phyloP scores from a whole-genome alignment of 2,797 vertebrate species.

The Intellagama lesueurii region DNA sequence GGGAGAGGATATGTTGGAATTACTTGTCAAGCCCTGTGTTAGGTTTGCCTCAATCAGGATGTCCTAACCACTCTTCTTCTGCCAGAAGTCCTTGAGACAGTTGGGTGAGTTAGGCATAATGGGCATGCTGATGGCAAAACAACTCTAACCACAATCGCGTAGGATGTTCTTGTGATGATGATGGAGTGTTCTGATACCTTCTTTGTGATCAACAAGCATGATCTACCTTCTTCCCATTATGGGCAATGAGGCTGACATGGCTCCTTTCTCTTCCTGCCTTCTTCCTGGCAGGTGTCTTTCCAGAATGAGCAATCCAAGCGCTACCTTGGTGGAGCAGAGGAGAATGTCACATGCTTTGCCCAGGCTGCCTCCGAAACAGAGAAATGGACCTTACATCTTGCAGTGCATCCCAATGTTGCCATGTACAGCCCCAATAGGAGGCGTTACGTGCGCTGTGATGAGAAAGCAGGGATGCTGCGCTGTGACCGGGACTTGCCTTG shows the following conservation, averaged over 20 bases:
- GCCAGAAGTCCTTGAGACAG: neutral
- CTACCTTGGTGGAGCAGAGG: slow-evolving; percentile 55
- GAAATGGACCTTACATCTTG: slow-evolving; percentile 54
- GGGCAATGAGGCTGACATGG: neutral
- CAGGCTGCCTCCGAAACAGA: slow-evolving; percentile 45
- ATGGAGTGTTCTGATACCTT: neutral
- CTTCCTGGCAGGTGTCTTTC: slow-evolving; percentile 44
- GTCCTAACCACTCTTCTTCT: neutral
- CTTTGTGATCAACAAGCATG: neutral
- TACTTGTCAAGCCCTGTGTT: neutral
- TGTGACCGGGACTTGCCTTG: slow-evolving; percentile 53
- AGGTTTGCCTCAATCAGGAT: neutral
- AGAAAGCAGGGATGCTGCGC: neutral
- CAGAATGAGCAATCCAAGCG: slow-evolving; percentile 54
- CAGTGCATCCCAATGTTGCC: slow-evolving; percentile 49
- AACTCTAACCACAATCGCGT: neutral
- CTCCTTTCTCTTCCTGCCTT: neutral
- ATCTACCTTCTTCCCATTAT: neutral
- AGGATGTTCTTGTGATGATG: too few relatives aligned
- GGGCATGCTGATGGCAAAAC: too few relatives aligned
- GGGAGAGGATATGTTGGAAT: neutral
- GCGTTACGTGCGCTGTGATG: slow-evolving; percentile 12
- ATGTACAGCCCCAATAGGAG: slow-evolving; percentile 20
- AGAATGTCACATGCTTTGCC: slow-evolving; percentile 55
- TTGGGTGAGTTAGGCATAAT: neutral